Base-by-base conservation (phyloP, 2,888 invertebrate species). In the Andricus quercusramuli region DNA sequence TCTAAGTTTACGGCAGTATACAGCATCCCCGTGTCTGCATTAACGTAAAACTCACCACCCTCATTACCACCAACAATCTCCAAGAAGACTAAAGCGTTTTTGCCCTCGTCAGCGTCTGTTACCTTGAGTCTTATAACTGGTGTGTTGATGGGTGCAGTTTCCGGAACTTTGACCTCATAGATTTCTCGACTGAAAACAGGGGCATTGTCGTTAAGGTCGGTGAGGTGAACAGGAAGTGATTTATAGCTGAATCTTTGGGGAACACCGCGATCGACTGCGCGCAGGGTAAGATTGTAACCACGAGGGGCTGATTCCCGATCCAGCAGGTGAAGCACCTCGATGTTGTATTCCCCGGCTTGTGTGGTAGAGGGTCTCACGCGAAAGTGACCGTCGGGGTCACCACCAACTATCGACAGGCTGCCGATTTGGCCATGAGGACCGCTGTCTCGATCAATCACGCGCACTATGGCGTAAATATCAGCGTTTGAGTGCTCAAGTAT, bases 41-140 rank as follows among this genome's bases (percentile, higher is more conserved):
- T 97, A 15, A 99, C 95, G 85, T 95, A 94, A 92, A 99, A 99
- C 90, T 97, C 97, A 0, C 96, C 96, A 9, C 97, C 97, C 91
- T 97, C 97, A 92, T 98, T 98, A 6, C 98, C 98, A 3, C 97
- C 98, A 3, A 97, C 97, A 78, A 99, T 97, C 93, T 97, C 96
- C 83, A 99, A 95, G 88, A 95, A 95, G 0, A 98, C 97, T 89
- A 96, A 95, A 9, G 97, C 97, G 91, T 97, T 97, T 90, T 94
- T 95, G 0, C 97, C 97, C 85, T 96, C 95, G 91, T 98, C 98
- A 0, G 95, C 95, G 92, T 98, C 98, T 25, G 95, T 96, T 0
- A 98, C 97, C 92, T 97, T 97, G 79, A 99, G 94, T 85, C 97
- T 94, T 85, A 98, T 96, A 65, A 99, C 95, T 0, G 98, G 98